phyloP scores from a whole-genome alignment of 2,797 vertebrate species.

The Adrianichthys oophorus region DNA sequence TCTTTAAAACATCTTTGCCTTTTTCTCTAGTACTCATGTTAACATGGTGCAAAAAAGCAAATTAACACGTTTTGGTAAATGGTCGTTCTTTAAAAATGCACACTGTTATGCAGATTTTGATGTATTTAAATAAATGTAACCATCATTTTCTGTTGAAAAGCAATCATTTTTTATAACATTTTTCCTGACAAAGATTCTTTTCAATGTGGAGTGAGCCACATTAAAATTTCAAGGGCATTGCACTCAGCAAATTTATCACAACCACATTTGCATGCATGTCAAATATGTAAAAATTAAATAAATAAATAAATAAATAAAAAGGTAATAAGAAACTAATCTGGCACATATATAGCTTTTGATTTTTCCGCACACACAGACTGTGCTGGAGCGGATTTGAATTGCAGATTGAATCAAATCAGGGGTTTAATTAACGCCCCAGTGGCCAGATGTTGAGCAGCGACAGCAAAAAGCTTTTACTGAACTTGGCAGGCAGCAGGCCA shows the following conservation, averaged over 20 bases:
- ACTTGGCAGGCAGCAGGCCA: conserved; percentile 43
- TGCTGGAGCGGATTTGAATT: conserved; percentile 20
- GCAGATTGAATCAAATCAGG: conserved; percentile 48
- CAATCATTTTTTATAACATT: conserved; percentile 43
- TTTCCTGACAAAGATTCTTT: conserved; percentile 50
- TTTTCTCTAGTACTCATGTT: conserved; percentile 2
- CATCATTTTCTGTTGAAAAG: neutral
- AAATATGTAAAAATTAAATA: conserved; percentile 24
- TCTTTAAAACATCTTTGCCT: conserved; percentile 6
- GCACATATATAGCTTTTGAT: too few species aligned
- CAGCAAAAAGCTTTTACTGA: conserved; percentile 61
- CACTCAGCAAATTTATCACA: conserved; percentile 26
- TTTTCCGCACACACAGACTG: conserved; percentile 1
- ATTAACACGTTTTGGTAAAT: neutral
- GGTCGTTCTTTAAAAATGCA: neutral
- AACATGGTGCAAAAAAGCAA: neutral
- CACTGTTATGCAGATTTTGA: conserved; percentile 2
- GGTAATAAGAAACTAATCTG: conserved; percentile 1
- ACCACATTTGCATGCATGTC: conserved; percentile 10
- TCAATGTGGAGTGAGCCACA: conserved; percentile 39
- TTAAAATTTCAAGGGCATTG: conserved; percentile 36
- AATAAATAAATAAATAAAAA: too few species aligned
- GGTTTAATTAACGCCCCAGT: conserved; percentile 60
- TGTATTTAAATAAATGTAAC: neutral
- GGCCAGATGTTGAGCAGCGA: conserved; percentile 45